A percentile compares a stretch with the other conserved stretches of the same genome.
Conservation (phyloP, 2,888 invertebrate genomes). For the Bellardia pandia region DNA sequence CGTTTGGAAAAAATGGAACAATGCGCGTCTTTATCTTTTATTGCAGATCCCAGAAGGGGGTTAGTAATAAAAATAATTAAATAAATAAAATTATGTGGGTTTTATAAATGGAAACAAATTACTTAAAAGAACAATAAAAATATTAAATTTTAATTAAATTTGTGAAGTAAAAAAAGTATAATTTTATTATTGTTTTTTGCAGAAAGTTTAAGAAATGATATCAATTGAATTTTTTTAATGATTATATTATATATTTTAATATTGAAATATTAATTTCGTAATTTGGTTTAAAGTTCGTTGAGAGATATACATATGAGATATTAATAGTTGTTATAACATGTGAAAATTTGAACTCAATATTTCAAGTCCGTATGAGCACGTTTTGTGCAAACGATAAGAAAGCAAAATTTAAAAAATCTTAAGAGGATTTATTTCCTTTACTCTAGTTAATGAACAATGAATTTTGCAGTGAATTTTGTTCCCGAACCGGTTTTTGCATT, state of each 20-base stretch:
- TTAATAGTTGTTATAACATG: no score
- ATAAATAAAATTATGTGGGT: conserved; percentile 47
- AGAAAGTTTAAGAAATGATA: conserved; percentile 4
- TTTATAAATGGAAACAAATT: neutral
- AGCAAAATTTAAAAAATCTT: no score
- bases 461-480: no score
- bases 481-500: neutral
- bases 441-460: no score
- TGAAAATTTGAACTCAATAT: no score
- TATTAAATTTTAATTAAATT: conserved; percentile 49
- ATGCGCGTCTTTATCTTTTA: neutral
- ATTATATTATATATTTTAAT: no score
- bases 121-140: neutral
- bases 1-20: neutral
- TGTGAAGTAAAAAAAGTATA: neutral
- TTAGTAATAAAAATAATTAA: conserved; percentile 13
- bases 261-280: no score
- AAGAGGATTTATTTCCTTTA: no score
- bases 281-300: no score
- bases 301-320: no score
- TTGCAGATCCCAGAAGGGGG: conserved; percentile 8
- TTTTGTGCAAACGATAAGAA: no score
- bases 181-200: neutral
- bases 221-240: neutral
- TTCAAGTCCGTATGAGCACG: no score